Conservation (phyloP, 2,113 vertebrate species). For the Corvus hawaiiensis region DNA sequence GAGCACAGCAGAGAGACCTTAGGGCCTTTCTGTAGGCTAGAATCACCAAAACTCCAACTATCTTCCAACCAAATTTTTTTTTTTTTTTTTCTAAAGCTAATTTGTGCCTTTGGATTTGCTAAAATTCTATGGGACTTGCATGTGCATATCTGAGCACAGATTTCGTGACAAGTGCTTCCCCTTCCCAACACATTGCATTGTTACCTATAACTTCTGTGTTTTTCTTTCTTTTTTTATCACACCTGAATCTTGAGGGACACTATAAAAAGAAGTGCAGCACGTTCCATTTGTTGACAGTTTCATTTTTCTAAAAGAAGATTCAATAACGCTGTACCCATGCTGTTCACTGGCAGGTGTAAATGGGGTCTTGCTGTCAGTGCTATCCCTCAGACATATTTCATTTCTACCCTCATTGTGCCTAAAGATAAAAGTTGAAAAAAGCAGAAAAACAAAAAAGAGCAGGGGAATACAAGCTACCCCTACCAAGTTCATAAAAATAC, state of each 20-base stretch:
- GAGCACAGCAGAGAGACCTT: background rate
- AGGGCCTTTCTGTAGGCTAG: background rate
- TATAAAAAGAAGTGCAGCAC: background rate
- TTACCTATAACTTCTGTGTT: background rate
- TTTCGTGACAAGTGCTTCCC: background rate
- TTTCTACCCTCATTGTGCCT: background rate
- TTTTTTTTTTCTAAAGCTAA: background rate
- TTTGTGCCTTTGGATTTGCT: background rate
- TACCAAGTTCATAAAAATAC: background rate
- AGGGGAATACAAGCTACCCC: background rate
- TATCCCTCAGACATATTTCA: background rate
- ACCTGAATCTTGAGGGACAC: background rate
- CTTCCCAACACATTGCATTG: background rate
- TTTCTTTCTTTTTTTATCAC: background rate
- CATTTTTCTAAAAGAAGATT: constrained; percentile 18
- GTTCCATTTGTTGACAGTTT: background rate
- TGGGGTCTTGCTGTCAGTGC: background rate
- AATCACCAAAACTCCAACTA: background rate
- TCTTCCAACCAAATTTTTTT: background rate
- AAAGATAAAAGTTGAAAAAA: background rate
- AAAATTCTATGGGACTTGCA: background rate
- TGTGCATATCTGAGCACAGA: background rate
- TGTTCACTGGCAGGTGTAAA: background rate
- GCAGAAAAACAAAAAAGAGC: background rate
- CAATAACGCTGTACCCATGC: background rate